Evolutionary conservation across 2,888 invertebrate species (phyloP).

Genomic region (Microctonus brassicae): DNA sequence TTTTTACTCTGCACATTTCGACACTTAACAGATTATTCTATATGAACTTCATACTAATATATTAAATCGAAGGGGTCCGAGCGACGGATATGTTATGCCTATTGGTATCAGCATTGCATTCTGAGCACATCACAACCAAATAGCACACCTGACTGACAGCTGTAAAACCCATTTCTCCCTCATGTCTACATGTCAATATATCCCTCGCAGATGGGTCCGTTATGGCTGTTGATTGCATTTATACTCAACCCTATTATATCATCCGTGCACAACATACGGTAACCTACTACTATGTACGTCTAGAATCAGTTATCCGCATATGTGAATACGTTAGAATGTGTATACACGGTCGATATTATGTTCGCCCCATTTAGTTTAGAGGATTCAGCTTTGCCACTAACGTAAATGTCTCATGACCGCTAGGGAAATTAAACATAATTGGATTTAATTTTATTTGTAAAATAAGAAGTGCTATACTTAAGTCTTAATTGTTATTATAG

Average conservation of each 20-base stretch:
- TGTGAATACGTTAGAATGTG: neutral
- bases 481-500: no score
- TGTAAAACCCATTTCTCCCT: conserved; percentile 43
- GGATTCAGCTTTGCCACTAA: neutral
- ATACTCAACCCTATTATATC: conserved; percentile 30
- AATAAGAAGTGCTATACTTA: no score
- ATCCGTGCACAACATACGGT: conserved; percentile 24
- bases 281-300: neutral
- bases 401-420: conserved; percentile 1
- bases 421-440: neutral
- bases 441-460: neutral
- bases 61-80: no score
- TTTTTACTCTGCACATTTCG: no score
- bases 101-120: neutral
- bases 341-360: neutral
- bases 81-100: no score
- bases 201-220: conserved; percentile 42
- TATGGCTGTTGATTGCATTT: conserved; percentile 43
- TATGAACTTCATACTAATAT: no score
- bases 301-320: neutral
- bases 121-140: neutral
- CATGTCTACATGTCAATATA: neutral
- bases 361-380: neutral
- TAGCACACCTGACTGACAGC: conserved; percentile 54
- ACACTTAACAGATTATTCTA: no score